Conservation (phyloP, 2,888 invertebrate genomes). For the Cantharis rufa region DNA sequence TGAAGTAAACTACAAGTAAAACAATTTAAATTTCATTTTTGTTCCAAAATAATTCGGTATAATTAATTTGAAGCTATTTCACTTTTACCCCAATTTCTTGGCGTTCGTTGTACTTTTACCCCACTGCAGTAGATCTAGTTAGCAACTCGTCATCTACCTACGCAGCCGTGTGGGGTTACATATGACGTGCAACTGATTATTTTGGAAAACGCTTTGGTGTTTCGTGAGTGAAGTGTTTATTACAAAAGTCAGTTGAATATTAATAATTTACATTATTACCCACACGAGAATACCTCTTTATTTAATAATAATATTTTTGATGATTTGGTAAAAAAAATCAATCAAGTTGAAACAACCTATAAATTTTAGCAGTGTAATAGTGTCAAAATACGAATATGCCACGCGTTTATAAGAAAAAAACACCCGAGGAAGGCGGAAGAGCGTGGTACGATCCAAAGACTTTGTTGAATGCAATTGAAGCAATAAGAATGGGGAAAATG, state of each 20-base stretch:
- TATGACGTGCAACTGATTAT: not conserved
- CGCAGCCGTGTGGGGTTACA: no score
- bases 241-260: no score
- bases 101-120: not conserved
- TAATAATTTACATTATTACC: not conserved
- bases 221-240: not conserved
- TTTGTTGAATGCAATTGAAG: not conserved
- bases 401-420: not conserved
- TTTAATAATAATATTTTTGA: no score
- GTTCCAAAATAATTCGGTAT: not conserved
- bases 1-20: not conserved
- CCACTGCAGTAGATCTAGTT: not conserved
- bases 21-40: not conserved
- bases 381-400: not conserved
- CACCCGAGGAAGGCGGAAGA: not conserved
- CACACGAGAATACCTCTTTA: not conserved
- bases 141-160: not conserved
- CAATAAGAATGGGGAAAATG: not conserved
- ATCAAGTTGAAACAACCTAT: not conserved
- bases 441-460: not conserved
- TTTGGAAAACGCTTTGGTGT: not conserved
- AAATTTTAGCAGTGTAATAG: not conserved
- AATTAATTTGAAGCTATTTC: not conserved
- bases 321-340: no score
- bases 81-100: not conserved